A percentile compares a stretch with the other conserved stretches of the same genome.
Conservation (phyloP, 2,888 invertebrate species). For the Cremastobaeus sp. region DNA sequence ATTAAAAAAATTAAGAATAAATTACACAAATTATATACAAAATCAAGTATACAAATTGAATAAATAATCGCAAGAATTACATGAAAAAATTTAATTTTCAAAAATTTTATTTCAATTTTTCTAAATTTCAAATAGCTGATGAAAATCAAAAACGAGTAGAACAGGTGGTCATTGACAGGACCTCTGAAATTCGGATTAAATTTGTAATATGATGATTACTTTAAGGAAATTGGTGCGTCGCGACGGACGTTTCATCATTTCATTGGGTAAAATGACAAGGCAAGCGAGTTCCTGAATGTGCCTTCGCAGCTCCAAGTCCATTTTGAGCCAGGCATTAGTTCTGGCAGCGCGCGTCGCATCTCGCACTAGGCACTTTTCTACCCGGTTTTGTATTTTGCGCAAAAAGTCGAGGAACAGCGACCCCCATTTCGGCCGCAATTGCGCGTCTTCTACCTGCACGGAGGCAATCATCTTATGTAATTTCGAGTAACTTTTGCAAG, state of each 20-base stretch:
- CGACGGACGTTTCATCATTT: slow-evolving; percentile 74
- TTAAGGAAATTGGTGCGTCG: slow-evolving; percentile 74
- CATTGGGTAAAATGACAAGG: slow-evolving; percentile 78
- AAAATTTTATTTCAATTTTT: too few relatives aligned
- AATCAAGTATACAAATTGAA: too few relatives aligned
- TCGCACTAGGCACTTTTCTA: slow-evolving; percentile 85
- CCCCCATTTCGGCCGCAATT: slow-evolving; percentile 79
- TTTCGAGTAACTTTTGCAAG: slow-evolving; percentile 87
- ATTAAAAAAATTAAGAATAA: too few relatives aligned
- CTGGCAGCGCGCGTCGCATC: slow-evolving; percentile 84
- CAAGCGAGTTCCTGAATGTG: slow-evolving; percentile 84
- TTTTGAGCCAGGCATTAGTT: slow-evolving; percentile 83
- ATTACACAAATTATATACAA: slow-evolving; percentile 38
- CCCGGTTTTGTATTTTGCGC: slow-evolving; percentile 82
- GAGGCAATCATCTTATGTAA: slow-evolving; percentile 72
- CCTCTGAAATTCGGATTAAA: too few relatives aligned
- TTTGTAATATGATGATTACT: slow-evolving; percentile 63
- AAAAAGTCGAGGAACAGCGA: slow-evolving; percentile 81
- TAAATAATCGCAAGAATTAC: too few relatives aligned
- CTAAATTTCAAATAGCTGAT: too few relatives aligned
- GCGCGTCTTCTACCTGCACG: slow-evolving; percentile 72
- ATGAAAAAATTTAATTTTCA: too few relatives aligned
- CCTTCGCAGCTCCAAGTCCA: slow-evolving; percentile 82
- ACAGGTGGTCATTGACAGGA: too few relatives aligned
- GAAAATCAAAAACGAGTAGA: too few relatives aligned